phyloP scores from a whole-genome alignment of 2,797 vertebrate genomes.

The Onychomys torridus region DNA sequence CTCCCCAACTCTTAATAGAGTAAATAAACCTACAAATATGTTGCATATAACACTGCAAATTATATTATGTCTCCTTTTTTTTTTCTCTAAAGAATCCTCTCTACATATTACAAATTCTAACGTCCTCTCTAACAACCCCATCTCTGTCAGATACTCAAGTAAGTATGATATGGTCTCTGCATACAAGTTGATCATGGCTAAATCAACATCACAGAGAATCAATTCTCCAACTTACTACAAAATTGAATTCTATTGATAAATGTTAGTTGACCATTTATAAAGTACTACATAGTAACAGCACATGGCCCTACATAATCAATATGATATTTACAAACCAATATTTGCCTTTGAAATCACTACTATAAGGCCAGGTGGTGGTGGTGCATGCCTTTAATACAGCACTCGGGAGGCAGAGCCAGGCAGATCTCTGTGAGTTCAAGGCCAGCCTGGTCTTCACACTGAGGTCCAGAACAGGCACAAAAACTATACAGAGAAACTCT shows the following conservation, averaged over 20 bases:
- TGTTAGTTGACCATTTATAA: neutral
- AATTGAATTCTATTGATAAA: constrained; percentile 26
- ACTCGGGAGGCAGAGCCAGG: too few relatives aligned
- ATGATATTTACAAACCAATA: neutral
- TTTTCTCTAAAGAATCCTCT: neutral
- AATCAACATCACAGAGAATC: neutral
- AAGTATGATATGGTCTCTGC: neutral
- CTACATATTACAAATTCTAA: constrained; percentile 15
- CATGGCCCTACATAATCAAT: neutral
- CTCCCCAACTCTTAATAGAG: neutral
- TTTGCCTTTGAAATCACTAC: constrained; percentile 16
- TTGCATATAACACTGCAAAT: constrained; percentile 20
- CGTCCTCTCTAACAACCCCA: neutral
- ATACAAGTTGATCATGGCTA: neutral
- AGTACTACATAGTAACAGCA: neutral
- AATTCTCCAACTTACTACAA: constrained; percentile 7
- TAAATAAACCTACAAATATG: neutral
- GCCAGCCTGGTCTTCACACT: too few relatives aligned
- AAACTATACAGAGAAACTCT: too few relatives aligned
- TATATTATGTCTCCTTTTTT: neutral
- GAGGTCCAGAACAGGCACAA: too few relatives aligned
- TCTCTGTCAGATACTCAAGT: neutral
- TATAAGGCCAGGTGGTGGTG: neutral
- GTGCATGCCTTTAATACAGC: too few relatives aligned
- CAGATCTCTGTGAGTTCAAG: too few relatives aligned